Base-by-base conservation (phyloP, 2,113 vertebrate genomes). In the Pagrus major region DNA sequence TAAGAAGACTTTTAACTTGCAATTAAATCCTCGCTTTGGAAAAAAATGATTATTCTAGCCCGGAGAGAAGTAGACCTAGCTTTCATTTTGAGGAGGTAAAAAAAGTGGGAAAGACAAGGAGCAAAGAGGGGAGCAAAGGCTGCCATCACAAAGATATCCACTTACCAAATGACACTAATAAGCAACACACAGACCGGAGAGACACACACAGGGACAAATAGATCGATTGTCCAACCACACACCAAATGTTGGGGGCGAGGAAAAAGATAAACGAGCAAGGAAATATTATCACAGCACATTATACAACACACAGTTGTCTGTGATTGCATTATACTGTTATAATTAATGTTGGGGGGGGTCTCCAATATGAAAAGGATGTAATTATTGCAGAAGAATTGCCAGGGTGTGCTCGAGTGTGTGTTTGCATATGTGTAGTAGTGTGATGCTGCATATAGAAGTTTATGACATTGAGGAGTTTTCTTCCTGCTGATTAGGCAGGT, bases 21-120 rank as follows among this genome's bases (percentile, higher is more conserved):
- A 93, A 93, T 94, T 93, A 94, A 92, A 88, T 78, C 67, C 66
- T 44, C 23, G 44, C 86, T 82, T 91, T 86, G 65, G 79, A 81
- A 84, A 76, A 86, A 77, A 84, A 70, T 39, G n/a, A 89, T 88
- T 81, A 86, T 86, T 88, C 86, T n/a, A 68, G 82, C 87, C 76
- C 59, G 51, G 59, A 69, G 79, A 88, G 74, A 87, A 79, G 59
- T 71, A 84, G 79, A 47, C 61, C 60, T 37, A 55, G 65, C 72
- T 81, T 89, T 90, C 71, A 90, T 83, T 72, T 80, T 47, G 31
- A n/a, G 8, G 23, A 6, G 15, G n/a, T 16, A 23, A 20, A 25
- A 54, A 67, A 41, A n/a, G n/a, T n/a, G n/a, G n/a, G n/a, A n/a
- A n/a, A n/a, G n/a, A n/a, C n/a, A n/a, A n/a, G n/a, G n/a, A 51